Evolutionary conservation across 1,140 invertebrate species (phyloP), one percentile per base, ranked within the genome.

Genomic region (Drosophila funebris): DNA sequence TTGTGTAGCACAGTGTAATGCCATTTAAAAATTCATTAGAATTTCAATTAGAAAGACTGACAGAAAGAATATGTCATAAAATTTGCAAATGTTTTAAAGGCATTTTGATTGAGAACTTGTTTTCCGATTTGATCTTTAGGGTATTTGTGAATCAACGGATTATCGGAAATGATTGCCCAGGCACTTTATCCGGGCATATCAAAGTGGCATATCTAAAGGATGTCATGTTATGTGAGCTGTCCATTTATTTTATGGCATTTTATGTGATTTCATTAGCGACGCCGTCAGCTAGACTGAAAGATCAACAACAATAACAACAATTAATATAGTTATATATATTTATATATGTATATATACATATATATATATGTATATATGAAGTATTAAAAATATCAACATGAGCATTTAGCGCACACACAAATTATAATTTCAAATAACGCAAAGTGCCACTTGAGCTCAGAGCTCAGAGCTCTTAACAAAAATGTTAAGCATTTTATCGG

Each of bases 381-480:
- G 39, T 41, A 52, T 57, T 57, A 78, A 85, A 62, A 75, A 50
- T 20, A 29, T 37, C 67, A 66, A 71, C 68, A 71, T 82, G 72
- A 78, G 61, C 73, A 81, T 83, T 81, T 81, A 81, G 78, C 78
- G 73, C 78, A 79, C 61, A 76, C 48, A 85, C 82, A 85, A 85
- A 85, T 85, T 88, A 88, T 88, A 89, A 89, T 88, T 88, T 88
- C 79, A 88, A 87, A 87, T 87, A 70, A 62, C 68, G 41, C 56
- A 88, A 89, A 88, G 83, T 88, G 83, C 84, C 84, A 88, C 83
- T 88, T 58, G 79, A 88, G 76, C 73, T 68, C 74, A n/a, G 79
- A 88, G 76, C 73, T 68, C 74, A n/a, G 20, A 68, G 82, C 78
- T 75, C 75, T 85, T 76, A 70, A 78, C 83, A 88, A 70, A 88